Percentiles rank a stretch among this genome's conserved stretches.
Evolutionary conservation across 2,797 vertebrate genomes (phyloP).

Genomic region (Urosaurus nigricauda): DNA sequence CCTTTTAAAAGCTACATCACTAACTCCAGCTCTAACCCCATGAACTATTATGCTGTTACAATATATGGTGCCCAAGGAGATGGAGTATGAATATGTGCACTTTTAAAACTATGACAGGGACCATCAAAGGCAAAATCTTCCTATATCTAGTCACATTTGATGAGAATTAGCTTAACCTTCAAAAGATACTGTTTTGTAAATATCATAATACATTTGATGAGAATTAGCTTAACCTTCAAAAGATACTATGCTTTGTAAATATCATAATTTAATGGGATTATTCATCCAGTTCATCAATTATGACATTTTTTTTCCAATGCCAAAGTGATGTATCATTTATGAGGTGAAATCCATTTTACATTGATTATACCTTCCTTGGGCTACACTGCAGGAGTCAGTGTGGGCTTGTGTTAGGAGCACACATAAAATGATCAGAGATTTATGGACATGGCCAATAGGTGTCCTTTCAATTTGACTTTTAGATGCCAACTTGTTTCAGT

Average conservation of each 20-base stretch:
- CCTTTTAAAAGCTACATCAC: neutral
- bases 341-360: accelerated
- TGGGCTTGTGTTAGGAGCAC: neutral
- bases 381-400: accelerated
- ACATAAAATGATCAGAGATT: neutral
- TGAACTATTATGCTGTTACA: neutral
- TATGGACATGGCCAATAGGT: neutral
- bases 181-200: neutral
- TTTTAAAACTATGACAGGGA: neutral
- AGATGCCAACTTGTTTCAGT: neutral
- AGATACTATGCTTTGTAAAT: conserved; percentile 9
- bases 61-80: too few species aligned
- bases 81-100: neutral
- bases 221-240: conserved; percentile 29
- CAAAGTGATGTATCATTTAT: conserved; percentile 13
- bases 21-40: neutral
- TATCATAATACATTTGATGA: neutral
- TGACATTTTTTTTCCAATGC: conserved; percentile 8
- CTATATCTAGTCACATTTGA: neutral
- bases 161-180: conserved; percentile 36
- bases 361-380: neutral
- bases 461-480: neutral
- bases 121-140: neutral
- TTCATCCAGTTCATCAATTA: conserved; percentile 19
- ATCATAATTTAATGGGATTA: conserved; percentile 20